Conservation (phyloP, 2,797 vertebrate species). For the Phrynocephalus forsythii region DNA sequence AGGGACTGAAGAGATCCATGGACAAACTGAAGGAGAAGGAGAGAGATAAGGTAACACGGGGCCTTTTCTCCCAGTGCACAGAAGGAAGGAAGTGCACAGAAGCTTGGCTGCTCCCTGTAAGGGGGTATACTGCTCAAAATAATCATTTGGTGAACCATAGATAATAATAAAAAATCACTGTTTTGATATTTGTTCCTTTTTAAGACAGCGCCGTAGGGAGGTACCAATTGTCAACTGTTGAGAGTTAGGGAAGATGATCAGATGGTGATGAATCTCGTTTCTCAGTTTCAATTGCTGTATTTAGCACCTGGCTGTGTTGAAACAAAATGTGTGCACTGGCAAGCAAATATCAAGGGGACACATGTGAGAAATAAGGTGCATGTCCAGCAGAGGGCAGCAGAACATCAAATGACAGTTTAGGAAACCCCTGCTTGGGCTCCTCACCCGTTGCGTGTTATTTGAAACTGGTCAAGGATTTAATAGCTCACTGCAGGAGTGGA, state of each 20-base stretch:
- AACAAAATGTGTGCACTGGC: not conserved
- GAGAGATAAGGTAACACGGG: conserved; percentile 87
- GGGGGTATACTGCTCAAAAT: not conserved
- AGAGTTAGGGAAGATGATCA: not conserved
- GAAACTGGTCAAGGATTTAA: not conserved
- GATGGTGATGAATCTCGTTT: not conserved
- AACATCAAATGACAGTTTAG: not conserved
- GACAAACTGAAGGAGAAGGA: conserved; percentile 97
- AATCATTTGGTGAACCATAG: not conserved
- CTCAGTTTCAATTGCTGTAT: not conserved
- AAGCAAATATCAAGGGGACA: not conserved
- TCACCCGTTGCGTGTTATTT: no score
- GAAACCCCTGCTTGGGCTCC: not conserved
- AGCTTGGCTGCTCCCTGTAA: not conserved
- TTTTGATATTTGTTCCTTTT: not conserved
- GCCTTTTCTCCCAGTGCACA: not conserved
- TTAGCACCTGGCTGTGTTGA: not conserved
- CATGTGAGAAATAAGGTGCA: not conserved
- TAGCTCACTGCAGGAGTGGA: not conserved
- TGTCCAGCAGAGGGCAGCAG: conserved; percentile 31
- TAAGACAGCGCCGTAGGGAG: no score
- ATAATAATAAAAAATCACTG: no score
- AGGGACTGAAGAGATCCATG: conserved; percentile 95
- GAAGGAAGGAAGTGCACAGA: not conserved
- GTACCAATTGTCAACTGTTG: no score